These are phyloP conservation scores for Psammodynastes pulverulentus DNA, from an alignment of 2,113 vertebrate species.

Conservation along the genomic window DNA sequence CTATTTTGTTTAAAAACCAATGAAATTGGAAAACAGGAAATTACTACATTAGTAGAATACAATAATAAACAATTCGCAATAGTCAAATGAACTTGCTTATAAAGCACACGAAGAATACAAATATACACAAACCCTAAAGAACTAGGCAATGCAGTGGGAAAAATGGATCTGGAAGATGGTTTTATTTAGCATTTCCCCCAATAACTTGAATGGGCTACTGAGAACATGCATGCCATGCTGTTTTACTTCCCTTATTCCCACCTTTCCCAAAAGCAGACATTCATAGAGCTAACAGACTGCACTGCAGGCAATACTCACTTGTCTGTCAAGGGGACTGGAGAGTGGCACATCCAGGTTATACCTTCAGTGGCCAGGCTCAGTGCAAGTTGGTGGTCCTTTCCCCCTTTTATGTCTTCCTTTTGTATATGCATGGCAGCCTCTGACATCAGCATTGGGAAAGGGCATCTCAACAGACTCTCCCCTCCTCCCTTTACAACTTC, in stretches of 20 bases:
- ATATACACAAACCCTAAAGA: background rate
- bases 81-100: background rate
- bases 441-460: slow-evolving; percentile 39
- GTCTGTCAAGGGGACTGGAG: background rate
- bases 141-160: background rate
- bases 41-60: background rate
- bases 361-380: background rate
- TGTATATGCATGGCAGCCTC: slow-evolving; percentile 53
- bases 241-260: background rate
- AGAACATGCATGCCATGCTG: background rate
- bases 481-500: slow-evolving; percentile 50
- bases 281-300: background rate
- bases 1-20: background rate
- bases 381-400: background rate
- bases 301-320: slow-evolving; percentile 49
- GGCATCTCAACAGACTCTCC: slow-evolving; percentile 50
- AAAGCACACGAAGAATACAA: background rate
- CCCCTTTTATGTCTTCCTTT: slow-evolving; percentile 58
- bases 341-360: slow-evolving; percentile 1
- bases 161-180: background rate
- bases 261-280: background rate
- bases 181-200: background rate
- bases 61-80: background rate
- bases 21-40: background rate
- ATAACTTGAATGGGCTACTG: background rate